A percentile compares a stretch with the other conserved stretches of the same genome.
Evolutionary conservation across 2,888 invertebrate species (phyloP).

Genomic region (Trachelus tabidus): DNA sequence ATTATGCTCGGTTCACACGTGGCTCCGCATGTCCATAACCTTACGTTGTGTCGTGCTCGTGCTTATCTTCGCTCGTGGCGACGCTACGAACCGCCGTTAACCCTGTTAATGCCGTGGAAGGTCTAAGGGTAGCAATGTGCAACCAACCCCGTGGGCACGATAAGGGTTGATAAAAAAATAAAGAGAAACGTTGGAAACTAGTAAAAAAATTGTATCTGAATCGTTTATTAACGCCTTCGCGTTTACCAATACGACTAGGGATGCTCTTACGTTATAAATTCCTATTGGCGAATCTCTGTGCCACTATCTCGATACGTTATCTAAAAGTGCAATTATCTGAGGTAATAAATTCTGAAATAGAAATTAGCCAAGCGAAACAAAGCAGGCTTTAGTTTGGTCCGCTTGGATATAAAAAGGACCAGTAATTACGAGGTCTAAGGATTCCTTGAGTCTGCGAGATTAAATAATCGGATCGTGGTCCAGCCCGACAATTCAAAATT

Average conservation of each 20-base stretch:
- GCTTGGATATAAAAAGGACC: slow-evolving; percentile 22
- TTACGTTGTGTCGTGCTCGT: not conserved
- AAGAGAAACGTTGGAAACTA: not conserved
- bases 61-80: slow-evolving; percentile 3
- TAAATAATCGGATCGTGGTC: slow-evolving; percentile 15
- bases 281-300: too few species aligned
- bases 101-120: slow-evolving; percentile 3
- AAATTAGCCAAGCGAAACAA: slow-evolving; percentile 31
- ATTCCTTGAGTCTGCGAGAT: slow-evolving; percentile 8
- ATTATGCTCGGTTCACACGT: not conserved
- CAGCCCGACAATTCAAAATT: not conserved
- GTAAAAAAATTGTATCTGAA: too few species aligned
- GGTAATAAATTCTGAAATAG: slow-evolving; percentile 8
- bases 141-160: not conserved
- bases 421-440: not conserved
- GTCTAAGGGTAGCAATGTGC: not conserved
- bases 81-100: not conserved
- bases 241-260: too few species aligned
- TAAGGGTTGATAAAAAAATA: not conserved
- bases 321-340: not conserved
- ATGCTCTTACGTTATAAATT: too few species aligned
- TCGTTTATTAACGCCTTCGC: too few species aligned
- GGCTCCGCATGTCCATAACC: not conserved
- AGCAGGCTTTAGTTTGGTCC: slow-evolving; percentile 14
- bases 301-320: not conserved